These are phyloP conservation scores for Syrrhaptes paradoxus DNA, from an alignment of 2,113 vertebrate species.

Conservation along the genomic window DNA sequence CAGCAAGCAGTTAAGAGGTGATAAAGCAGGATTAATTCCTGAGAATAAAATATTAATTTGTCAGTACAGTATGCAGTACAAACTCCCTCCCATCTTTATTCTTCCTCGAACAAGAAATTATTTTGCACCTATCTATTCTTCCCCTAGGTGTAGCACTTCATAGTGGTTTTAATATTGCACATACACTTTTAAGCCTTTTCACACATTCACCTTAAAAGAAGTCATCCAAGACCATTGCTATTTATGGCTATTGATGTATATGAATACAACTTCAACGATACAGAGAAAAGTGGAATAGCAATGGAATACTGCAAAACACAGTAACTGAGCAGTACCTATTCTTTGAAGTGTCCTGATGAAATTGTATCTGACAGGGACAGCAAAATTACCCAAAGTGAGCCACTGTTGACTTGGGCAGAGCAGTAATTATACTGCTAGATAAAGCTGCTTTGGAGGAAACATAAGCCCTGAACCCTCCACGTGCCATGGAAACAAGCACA, in stretches of 20 bases:
- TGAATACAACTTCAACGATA: conserved; percentile 35
- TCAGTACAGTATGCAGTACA: neutral
- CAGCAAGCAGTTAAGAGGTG: conserved; percentile 77
- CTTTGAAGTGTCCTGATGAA: conserved; percentile 15
- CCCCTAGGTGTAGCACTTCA: neutral
- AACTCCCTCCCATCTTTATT: conserved; percentile 4
- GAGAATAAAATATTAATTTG: conserved; percentile 33
- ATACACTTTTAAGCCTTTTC: conserved; percentile 38
- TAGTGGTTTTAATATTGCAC: neutral
- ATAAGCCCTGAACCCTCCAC: neutral
- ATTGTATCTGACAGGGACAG: neutral
- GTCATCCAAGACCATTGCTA: conserved; percentile 67
- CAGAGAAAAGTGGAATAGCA: neutral
- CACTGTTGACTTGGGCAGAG: neutral
- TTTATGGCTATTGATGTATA: conserved; percentile 57
- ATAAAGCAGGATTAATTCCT: conserved; percentile 78
- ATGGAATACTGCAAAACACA: neutral
- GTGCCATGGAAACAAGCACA: neutral
- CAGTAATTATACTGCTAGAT: neutral
- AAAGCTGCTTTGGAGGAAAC: conserved; percentile 4
- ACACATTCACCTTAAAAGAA: conserved; percentile 40
- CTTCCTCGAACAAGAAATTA: neutral
- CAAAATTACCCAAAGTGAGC: neutral
- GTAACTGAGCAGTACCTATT: neutral
- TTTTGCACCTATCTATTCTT: conserved; percentile 27